phyloP scores from a whole-genome alignment of 2,113 vertebrate genomes.

The Myotis brandtii region DNA sequence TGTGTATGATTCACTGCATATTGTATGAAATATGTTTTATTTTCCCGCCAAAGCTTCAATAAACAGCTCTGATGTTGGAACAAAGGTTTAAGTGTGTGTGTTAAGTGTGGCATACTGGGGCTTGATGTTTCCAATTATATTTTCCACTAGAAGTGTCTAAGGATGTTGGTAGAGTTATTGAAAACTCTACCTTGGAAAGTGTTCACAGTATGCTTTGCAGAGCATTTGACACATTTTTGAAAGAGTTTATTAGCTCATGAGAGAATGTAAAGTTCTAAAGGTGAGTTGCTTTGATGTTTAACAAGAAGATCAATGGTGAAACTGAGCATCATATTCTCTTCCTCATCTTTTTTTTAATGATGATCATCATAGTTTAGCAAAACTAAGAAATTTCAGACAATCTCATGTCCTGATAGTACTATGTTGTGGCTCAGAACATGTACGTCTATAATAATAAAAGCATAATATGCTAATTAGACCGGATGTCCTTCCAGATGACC shows the following conservation, averaged over 20 bases:
- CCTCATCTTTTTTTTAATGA: neutral
- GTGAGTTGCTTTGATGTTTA: slow-evolving; percentile 7
- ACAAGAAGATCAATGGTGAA: neutral
- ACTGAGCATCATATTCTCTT: neutral
- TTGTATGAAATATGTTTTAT: slow-evolving; percentile 11
- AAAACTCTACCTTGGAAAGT: slow-evolving; percentile 32
- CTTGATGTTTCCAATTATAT: slow-evolving; percentile 47
- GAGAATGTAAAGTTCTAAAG: neutral
- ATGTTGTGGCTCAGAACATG: neutral
- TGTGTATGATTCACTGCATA: neutral
- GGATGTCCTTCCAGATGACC: too few species aligned
- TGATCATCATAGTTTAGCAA: slow-evolving; percentile 27
- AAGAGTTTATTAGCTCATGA: slow-evolving; percentile 16
- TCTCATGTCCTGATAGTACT: neutral
- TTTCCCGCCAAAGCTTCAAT: neutral
- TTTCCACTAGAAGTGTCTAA: neutral
- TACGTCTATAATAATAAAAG: neutral
- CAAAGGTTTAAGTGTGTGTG: neutral
- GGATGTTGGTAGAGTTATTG: slow-evolving; percentile 20
- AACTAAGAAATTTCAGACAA: slow-evolving; percentile 32
- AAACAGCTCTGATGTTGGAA: slow-evolving; percentile 47
- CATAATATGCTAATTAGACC: too few species aligned
- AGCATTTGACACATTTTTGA: neutral
- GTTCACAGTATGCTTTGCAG: slow-evolving; percentile 16
- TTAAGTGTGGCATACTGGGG: neutral